These are phyloP conservation scores for Megalurothrips usitatus DNA, from an alignment of 2,888 invertebrate genomes.

Conservation along the genomic window DNA sequence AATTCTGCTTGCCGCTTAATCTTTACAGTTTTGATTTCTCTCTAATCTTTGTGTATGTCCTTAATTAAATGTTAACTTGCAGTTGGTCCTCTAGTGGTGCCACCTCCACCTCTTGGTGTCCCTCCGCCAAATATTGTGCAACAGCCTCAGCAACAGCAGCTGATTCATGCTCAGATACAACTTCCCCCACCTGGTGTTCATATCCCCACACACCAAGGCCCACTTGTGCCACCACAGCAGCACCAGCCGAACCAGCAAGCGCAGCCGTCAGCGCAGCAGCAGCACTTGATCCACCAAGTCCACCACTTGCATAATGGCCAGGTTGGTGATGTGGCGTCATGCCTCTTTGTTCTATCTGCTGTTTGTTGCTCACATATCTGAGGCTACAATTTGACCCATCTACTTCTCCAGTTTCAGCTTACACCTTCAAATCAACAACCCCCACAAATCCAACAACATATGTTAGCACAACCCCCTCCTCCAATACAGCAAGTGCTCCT, in stretches of 20 bases:
- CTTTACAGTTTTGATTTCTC: not conserved
- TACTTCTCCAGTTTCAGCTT: not conserved
- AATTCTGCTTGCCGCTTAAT: not conserved
- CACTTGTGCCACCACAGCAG: constrained; percentile 43
- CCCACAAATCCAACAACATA: not conserved
- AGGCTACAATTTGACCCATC: no score
- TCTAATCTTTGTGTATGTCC: constrained; percentile 21
- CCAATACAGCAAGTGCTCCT: not conserved
- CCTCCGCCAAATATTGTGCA: constrained; percentile 39
- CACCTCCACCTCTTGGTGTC: constrained; percentile 44
- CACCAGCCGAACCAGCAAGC: constrained; percentile 38
- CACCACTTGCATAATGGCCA: not conserved
- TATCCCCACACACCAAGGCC: constrained; percentile 46
- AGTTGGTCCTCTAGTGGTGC: constrained; percentile 45
- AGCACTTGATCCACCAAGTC: not conserved
- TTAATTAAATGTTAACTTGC: constrained; percentile 32
- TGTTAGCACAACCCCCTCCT: not conserved
- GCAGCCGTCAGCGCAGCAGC: not conserved
- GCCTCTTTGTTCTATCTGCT: not conserved
- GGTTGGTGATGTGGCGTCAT: not conserved
- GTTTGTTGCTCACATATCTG: not conserved
- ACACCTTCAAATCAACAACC: not conserved
- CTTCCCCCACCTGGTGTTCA: constrained; percentile 47
- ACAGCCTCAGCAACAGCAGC: constrained; percentile 35
- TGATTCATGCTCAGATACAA: constrained; percentile 34